phyloP scores from a whole-genome alignment of 1,140 invertebrate species.

The Charaxes varanes region DNA sequence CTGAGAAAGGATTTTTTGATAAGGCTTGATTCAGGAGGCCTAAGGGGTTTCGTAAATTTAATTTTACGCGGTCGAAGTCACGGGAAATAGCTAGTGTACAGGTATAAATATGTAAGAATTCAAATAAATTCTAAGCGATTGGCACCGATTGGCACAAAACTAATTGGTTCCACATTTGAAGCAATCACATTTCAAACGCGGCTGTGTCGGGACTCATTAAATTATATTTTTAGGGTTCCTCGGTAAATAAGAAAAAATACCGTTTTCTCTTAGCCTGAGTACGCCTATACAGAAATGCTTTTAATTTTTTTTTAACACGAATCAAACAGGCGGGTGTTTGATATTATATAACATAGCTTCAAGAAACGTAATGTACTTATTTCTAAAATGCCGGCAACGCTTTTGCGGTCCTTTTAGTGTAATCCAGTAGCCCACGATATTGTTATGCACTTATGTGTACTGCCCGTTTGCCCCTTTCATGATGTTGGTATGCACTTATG shows the following conservation, averaged over 20 bases:
- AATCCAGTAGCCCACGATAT: no score
- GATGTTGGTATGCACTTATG: no score
- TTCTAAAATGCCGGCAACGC: no score
- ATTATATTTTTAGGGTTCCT: conserved; percentile 33
- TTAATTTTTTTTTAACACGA: neutral
- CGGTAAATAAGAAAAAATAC: neutral
- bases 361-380: no score
- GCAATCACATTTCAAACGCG: conserved; percentile 23
- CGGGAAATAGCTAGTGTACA: neutral
- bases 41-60: conserved; percentile 1
- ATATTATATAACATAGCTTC: no score
- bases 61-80: neutral
- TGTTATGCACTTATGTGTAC: no score
- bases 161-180: conserved; percentile 19
- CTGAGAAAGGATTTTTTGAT: no score
- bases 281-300: neutral
- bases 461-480: no score
- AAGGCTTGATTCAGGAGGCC: no score
- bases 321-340: no score
- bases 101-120: neutral
- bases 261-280: neutral
- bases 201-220: conserved; percentile 37
- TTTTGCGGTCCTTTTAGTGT: no score
- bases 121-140: conserved; percentile 6
- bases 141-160: conserved; percentile 11